Evolutionary conservation across 2,888 invertebrate species (phyloP).

Genomic region (Lepas anatifera): DNA sequence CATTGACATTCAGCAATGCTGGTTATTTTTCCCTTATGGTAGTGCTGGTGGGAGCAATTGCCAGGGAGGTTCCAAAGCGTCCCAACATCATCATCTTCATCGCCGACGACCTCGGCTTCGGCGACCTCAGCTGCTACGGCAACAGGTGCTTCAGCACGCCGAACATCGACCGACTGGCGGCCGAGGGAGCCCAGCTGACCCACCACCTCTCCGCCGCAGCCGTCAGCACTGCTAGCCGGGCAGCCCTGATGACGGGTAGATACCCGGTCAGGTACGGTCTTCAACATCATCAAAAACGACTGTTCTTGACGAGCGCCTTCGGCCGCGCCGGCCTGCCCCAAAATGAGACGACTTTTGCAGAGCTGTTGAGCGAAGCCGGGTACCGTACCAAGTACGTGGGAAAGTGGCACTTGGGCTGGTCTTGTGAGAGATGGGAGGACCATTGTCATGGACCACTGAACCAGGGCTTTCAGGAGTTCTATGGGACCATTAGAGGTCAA

Average conservation of each 20-base stretch:
- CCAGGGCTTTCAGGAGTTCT: constrained; percentile 37
- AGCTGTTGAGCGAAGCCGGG: constrained; percentile 33
- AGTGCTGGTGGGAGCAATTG: too few relatives aligned
- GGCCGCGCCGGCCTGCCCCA: constrained; percentile 35
- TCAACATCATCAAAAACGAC: constrained; percentile 27
- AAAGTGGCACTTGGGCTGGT: constrained; percentile 41
- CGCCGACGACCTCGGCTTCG: constrained; percentile 41
- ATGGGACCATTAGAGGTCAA: too few relatives aligned
- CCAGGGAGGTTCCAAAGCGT: too few relatives aligned
- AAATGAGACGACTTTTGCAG: constrained; percentile 37
- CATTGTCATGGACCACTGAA: constrained; percentile 32
- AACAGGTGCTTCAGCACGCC: constrained; percentile 37
- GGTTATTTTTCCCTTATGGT: too few relatives aligned
- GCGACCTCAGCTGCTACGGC: constrained; percentile 37
- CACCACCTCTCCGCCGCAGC: constrained; percentile 39
- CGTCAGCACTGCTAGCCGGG: constrained; percentile 36
- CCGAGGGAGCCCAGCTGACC: constrained; percentile 36
- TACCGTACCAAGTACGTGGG: constrained; percentile 34
- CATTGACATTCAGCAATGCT: too few relatives aligned
- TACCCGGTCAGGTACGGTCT: constrained; percentile 30
- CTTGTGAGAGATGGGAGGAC: constrained; percentile 29
- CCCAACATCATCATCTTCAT: constrained; percentile 39
- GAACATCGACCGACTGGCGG: constrained; percentile 31
- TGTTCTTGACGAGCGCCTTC: constrained; percentile 31
- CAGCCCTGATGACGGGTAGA: constrained; percentile 39